Evolutionary conservation across 2,797 vertebrate genomes (phyloP), one percentile per base, ranked within the genome.

Genomic region (Stomatorhinus walkeri): DNA sequence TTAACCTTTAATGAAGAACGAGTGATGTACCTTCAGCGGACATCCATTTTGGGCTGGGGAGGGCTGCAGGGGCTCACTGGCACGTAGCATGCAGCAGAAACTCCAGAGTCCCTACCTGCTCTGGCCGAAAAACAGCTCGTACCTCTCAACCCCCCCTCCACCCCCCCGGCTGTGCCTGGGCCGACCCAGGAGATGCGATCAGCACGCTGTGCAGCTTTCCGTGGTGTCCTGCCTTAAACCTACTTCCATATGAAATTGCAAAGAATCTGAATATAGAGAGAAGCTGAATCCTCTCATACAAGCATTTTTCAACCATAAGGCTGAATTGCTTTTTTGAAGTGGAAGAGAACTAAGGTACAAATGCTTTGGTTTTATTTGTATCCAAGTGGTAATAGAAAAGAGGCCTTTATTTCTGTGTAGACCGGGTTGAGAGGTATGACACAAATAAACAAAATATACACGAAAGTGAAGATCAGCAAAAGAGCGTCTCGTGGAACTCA

Each of bases 351-450:
- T 51, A 49, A n/a, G 28, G 14, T 40, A 54, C 85, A 46, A 84
- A 49, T 22, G n/a, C 48, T 51, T 85, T 14, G 24, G 76, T 32
- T 87, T 56, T 87, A 16, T 14, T 56, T 40, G 52, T 51, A 56
- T 19, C 14, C 9, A 61, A 59, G 32, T 16, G 48, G 83, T 46
- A 84, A n/a, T 51, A 84, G 9, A n/a, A 86, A 87, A 64, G 46
- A 87, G 46, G 86, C 59, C 36, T 68, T 64, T 87, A n/a, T 72
- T 52, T 52, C 48, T 51, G 4, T 36, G 2, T 19, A 87, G 89
- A 90, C 89, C 89, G 87, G 89, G 86, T 40, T 91, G 93, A 93
- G 92, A 94, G 89, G 36, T 93, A 90, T 92, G 91, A 92, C 43
- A 1, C 51, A 89, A 86, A 91, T n/a, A 40, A 84, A 76, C 12